Percentiles rank a stretch among this genome's conserved stretches.
Conservation (phyloP, 2,113 vertebrate species). For the Tachysurus vachellii region DNA sequence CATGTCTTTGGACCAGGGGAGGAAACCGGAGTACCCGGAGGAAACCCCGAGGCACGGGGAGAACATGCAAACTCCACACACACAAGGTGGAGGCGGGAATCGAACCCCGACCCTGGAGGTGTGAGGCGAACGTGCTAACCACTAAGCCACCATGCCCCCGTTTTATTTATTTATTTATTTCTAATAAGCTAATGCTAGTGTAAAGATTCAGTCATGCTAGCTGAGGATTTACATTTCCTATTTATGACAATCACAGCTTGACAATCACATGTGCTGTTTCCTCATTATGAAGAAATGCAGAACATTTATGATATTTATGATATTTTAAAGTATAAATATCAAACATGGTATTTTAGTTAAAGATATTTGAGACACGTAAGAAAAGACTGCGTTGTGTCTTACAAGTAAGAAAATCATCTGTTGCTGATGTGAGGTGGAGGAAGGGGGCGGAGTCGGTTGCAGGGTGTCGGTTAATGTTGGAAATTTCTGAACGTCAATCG, state of each 20-base stretch:
- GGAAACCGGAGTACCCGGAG: no score
- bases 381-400: background rate
- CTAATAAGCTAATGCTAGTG: background rate
- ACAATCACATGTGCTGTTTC: background rate
- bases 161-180: background rate
- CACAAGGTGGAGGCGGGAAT: no score
- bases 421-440: background rate
- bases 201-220: background rate
- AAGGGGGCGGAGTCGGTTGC: background rate
- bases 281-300: no score
- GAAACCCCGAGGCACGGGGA: no score
- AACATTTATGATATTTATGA: no score
- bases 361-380: background rate
- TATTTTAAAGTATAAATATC: no score
- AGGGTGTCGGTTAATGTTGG: background rate
- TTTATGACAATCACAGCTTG: background rate
- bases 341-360: no score
- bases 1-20: no score
- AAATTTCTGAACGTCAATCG: background rate
- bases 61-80: no score
- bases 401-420: background rate
- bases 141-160: no score
- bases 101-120: no score
- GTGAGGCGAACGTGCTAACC: no score
- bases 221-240: background rate